Conservation (phyloP, 2,888 invertebrate species). For the Bimastos eiseni region DNA sequence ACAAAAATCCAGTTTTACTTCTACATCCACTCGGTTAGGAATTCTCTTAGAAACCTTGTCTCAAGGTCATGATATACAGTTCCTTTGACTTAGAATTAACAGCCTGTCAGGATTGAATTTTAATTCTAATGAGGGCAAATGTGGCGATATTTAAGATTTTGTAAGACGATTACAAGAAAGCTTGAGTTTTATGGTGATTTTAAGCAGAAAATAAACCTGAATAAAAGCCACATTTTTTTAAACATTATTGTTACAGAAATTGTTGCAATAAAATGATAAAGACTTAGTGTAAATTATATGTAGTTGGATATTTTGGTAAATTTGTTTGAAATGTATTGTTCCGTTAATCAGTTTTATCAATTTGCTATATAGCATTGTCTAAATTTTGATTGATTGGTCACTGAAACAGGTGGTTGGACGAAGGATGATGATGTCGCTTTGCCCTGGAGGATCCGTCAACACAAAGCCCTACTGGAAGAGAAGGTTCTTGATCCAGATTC, state of each 20-base stretch:
- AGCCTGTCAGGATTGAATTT: background rate
- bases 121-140: background rate
- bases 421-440: constrained; percentile 98
- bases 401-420: constrained; percentile 82
- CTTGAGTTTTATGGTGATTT: background rate
- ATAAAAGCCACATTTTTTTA: background rate
- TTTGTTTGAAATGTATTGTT: background rate
- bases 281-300: background rate
- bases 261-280: background rate
- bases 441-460: constrained; percentile 84
- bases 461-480: constrained; percentile 86
- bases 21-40: constrained; percentile 80
- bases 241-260: background rate
- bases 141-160: background rate
- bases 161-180: background rate
- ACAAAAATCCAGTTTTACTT: constrained; percentile 88
- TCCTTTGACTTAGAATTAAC: no score
- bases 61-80: background rate
- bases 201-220: background rate
- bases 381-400: constrained; percentile 8
- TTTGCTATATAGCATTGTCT: background rate
- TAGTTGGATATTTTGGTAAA: background rate
- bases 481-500: constrained; percentile 74
- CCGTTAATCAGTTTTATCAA: background rate
- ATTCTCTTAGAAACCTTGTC: background rate